These are phyloP conservation scores for Caenorhabditis remanei DNA, from an alignment of 1,140 invertebrate genomes.

Conservation along the genomic window DNA sequence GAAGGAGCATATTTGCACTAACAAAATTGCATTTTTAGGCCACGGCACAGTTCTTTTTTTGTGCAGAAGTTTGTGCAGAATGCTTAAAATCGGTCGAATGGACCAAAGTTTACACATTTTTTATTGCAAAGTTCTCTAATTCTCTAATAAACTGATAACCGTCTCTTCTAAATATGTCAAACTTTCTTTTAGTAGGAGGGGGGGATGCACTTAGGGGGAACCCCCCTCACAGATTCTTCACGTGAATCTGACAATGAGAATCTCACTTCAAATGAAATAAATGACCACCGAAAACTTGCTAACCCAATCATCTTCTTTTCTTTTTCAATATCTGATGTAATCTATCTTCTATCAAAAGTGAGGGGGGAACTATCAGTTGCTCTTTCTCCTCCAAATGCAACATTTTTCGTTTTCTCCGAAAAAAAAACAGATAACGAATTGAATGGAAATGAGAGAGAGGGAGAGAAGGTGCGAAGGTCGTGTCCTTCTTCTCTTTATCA, in stretches of 20 bases:
- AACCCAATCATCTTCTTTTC: not conserved
- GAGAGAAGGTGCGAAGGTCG: constrained; percentile 40
- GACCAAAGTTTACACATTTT: too few relatives aligned
- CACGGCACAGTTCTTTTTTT: too few relatives aligned
- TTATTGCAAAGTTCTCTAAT: too few relatives aligned
- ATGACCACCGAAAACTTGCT: constrained; percentile 19
- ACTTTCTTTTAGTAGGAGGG: too few relatives aligned
- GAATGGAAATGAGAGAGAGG: not conserved
- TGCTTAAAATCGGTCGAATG: too few relatives aligned
- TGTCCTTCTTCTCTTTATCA: constrained; percentile 46
- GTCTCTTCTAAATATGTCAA: too few relatives aligned
- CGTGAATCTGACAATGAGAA: not conserved
- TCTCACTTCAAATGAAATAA: too few relatives aligned
- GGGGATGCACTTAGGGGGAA: too few relatives aligned
- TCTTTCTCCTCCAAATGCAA: constrained; percentile 41
- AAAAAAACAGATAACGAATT: not conserved
- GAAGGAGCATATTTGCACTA: too few relatives aligned
- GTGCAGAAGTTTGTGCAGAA: too few relatives aligned
- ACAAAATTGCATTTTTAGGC: too few relatives aligned
- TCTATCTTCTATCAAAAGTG: constrained; percentile 5
- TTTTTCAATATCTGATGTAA: constrained; percentile 42
- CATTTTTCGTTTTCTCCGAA: constrained; percentile 23
- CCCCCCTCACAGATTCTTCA: not conserved
- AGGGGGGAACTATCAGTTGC: constrained; percentile 31
- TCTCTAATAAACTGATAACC: too few relatives aligned